A percentile compares a stretch with the other conserved stretches of the same genome.
These are phyloP conservation scores for Aramus guarauna DNA, from an alignment of 2,113 vertebrate genomes.

Conservation along the genomic window DNA sequence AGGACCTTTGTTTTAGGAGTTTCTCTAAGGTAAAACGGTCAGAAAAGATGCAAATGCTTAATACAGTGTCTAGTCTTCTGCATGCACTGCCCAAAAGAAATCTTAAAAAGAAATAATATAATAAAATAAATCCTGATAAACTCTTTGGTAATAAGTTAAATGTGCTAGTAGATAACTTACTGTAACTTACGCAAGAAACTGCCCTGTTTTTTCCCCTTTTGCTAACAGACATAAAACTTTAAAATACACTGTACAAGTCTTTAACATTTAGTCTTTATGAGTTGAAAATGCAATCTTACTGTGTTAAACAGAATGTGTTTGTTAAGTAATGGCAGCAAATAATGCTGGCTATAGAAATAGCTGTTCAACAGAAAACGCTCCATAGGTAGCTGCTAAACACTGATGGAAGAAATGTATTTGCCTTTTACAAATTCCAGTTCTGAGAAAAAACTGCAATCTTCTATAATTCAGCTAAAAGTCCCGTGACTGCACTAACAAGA, in stretches of 20 bases:
- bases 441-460: background rate
- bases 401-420: background rate
- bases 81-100: background rate
- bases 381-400: background rate
- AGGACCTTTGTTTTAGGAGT: background rate
- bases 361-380: background rate
- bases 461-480: background rate
- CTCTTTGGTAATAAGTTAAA: background rate
- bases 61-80: background rate
- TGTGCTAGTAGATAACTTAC: background rate
- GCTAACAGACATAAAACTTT: background rate
- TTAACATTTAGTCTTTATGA: background rate
- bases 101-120: background rate
- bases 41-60: background rate
- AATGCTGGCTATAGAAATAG: background rate
- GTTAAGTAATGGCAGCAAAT: background rate
- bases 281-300: background rate
- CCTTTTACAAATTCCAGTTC: background rate
- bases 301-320: background rate
- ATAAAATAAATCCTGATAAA: background rate
- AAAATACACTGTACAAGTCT: background rate
- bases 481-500: background rate
- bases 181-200: background rate
- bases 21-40: background rate
- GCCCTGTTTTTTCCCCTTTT: background rate